Base-by-base conservation (phyloP, 64 coral and sea anemone genomes). In the Acropora tenuis region DNA sequence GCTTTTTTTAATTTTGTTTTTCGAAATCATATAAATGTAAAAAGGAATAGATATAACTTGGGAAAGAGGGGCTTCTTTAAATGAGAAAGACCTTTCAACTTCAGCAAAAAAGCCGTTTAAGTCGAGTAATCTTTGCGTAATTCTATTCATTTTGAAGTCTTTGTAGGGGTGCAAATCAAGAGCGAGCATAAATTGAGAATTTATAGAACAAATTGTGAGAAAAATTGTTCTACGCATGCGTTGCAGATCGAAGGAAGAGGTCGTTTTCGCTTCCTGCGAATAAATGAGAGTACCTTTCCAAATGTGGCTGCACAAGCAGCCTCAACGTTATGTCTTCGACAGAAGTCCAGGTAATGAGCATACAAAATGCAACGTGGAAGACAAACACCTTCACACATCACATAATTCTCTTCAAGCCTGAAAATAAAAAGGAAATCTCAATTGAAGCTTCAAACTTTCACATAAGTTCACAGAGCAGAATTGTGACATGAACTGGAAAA, bases 381-480 rank as follows among this genome's bases (percentile, higher is more conserved):
- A 59, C 97, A 99, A 10, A 99, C 97, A 20, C 97, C 97, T 75
- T 99, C 97, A 50, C 97, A 99, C 97, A 99, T 99, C 18, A 99
- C 97, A 91, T 99, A 99, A 67, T 99, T 99, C 46, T 96, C 97
- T 73, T 99, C 97, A 15, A 99, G 83, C 97, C 97, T 99, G 76
- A 81, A 45, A 89, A 95, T 0, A 72, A 12, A 63, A 8, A 10
- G 30, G 2, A 63, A 13, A 10, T 7, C 60, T 63, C 60, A 63
- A 63, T 2, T 0, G 16, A 63, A 63, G 11, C 60, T 63, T 63
- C 10, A 63, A 63, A 11, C 2, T 11, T 11, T 15, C 11, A 11
- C 16, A 11, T 15, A 63, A 63, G 60, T 2, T 63, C 60, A 30
- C 30, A 30, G 30, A 30, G 30, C 30, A 10, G 20, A 67, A 17